These are phyloP conservation scores for Galendromus occidentalis DNA, from an alignment of 1,140 invertebrate genomes.

Conservation along the genomic window DNA sequence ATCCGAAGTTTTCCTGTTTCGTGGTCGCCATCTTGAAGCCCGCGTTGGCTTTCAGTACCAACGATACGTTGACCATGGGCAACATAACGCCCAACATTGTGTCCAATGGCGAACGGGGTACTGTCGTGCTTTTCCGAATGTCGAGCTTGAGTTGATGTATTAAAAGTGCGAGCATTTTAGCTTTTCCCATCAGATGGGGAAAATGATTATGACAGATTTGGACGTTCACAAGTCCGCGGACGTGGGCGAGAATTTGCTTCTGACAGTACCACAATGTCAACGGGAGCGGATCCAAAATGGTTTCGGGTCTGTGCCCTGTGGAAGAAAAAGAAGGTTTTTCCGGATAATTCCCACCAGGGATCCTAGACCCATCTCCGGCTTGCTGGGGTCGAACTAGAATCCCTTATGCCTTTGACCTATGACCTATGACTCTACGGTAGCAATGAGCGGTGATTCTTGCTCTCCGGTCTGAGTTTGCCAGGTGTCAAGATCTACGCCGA, in stretches of 20 bases:
- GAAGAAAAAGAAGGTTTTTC: neutral
- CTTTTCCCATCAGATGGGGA: neutral
- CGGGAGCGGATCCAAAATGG: neutral
- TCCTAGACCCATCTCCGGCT: too few relatives aligned
- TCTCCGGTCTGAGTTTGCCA: too few relatives aligned
- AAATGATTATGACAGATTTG: slow-evolving; percentile 2
- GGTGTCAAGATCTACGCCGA: too few relatives aligned
- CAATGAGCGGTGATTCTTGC: too few relatives aligned
- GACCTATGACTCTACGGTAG: too few relatives aligned
- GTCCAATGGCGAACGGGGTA: neutral
- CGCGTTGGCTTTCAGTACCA: neutral
- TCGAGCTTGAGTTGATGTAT: neutral
- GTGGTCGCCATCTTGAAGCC: neutral
- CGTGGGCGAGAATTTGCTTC: slow-evolving; percentile 6
- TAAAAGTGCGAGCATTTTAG: neutral
- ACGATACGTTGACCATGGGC: neutral
- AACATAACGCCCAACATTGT: neutral
- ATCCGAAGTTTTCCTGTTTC: neutral
- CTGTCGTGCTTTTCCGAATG: slow-evolving; percentile 3
- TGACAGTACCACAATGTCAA: slow-evolving; percentile 5
- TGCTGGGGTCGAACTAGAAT: too few relatives aligned
- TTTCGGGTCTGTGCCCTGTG: neutral
- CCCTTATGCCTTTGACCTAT: too few relatives aligned
- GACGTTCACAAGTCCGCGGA: slow-evolving; percentile 1
- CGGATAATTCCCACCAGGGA: too few relatives aligned